Conservation (phyloP, 1,140 invertebrate genomes). For the Zaprionus davidi region DNA sequence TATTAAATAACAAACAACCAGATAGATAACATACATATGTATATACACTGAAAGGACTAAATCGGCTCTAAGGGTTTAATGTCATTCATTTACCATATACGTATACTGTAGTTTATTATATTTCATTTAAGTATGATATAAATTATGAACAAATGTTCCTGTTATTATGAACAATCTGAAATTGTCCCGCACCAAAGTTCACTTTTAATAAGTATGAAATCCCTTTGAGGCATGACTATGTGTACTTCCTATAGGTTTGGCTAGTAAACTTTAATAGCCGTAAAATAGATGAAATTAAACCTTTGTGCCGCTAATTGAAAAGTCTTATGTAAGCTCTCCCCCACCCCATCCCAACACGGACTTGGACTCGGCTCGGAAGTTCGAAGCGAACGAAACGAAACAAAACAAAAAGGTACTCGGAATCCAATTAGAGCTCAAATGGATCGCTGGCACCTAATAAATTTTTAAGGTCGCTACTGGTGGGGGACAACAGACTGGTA, state of each 20-base stretch:
- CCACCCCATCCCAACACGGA: neutral
- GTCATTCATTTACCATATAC: no score
- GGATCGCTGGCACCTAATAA: slow-evolving; percentile 41
- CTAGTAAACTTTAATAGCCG: neutral
- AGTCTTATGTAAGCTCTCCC: slow-evolving; percentile 13
- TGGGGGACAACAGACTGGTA: slow-evolving; percentile 13
- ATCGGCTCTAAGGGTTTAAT: no score
- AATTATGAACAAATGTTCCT: no score
- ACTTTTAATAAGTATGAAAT: neutral
- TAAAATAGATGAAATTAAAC: slow-evolving; percentile 5
- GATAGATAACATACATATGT: no score
- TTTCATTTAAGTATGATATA: no score
- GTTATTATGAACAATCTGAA: neutral
- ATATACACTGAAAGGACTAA: no score
- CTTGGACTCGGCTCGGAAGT: slow-evolving; percentile 55
- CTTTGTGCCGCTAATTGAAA: slow-evolving; percentile 8
- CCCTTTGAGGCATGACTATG: neutral
- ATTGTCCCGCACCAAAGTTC: neutral
- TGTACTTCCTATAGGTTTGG: slow-evolving; percentile 1
- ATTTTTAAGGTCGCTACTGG: slow-evolving; percentile 58
- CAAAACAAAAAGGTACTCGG: slow-evolving; percentile 27
- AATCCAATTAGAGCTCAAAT: slow-evolving; percentile 75
- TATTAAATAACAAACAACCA: no score
- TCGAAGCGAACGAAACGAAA: slow-evolving; percentile 6
- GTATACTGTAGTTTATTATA: no score